Evolutionary conservation across 2,113 vertebrate species (phyloP).

Genomic region (Cyprinodon brontotheroides): DNA sequence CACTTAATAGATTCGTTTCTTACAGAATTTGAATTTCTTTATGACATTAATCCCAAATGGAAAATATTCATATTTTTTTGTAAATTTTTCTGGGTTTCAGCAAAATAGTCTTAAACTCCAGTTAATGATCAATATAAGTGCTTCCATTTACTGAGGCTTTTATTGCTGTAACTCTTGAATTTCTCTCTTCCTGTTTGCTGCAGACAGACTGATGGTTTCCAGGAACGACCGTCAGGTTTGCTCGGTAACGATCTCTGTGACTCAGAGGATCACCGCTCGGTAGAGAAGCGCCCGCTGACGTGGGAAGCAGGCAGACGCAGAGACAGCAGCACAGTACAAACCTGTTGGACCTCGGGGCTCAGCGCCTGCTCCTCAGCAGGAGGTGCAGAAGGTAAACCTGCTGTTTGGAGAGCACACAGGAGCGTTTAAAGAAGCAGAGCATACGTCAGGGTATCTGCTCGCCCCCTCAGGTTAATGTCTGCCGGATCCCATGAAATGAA

Average conservation of each 20-base stretch:
- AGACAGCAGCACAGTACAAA: slow-evolving; percentile 11
- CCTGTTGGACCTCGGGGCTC: not conserved
- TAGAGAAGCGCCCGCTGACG: too few relatives aligned
- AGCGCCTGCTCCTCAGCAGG: slow-evolving; percentile 18
- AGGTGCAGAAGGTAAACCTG: slow-evolving; percentile 3
- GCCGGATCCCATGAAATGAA: not conserved
- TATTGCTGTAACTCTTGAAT: not conserved
- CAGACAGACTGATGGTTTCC: not conserved
- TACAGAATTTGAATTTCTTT: too few relatives aligned
- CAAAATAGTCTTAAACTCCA: too few relatives aligned
- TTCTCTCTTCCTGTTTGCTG: not conserved
- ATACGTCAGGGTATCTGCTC: slow-evolving; percentile 46
- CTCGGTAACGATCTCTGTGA: too few relatives aligned
- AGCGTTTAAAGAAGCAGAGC: slow-evolving; percentile 31
- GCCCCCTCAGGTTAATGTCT: not conserved
- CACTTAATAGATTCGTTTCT: too few relatives aligned
- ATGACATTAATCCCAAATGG: too few relatives aligned
- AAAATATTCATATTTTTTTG: too few relatives aligned
- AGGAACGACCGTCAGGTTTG: too few relatives aligned
- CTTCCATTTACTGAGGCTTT: too few relatives aligned
- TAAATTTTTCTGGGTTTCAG: too few relatives aligned
- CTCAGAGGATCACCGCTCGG: too few relatives aligned
- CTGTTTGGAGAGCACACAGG: slow-evolving; percentile 42
- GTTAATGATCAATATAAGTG: too few relatives aligned
- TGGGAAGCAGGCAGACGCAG: slow-evolving; percentile 12